A percentile compares a stretch with the other conserved stretches of the same genome.
These are phyloP conservation scores for Podarcis raffonei DNA, from an alignment of 2,113 vertebrate species.

Conservation along the genomic window DNA sequence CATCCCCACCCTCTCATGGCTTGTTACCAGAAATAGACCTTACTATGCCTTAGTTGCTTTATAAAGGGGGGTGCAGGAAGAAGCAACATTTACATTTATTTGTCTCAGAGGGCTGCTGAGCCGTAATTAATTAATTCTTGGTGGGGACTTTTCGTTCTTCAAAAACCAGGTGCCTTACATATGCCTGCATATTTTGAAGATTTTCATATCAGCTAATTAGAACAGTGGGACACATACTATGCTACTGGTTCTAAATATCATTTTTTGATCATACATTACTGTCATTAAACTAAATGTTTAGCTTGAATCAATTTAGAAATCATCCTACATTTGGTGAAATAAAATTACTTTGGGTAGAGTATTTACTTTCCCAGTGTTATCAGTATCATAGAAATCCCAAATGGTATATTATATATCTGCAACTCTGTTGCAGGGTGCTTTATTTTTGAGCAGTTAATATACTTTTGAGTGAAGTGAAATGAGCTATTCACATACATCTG, in stretches of 20 bases:
- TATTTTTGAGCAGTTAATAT: neutral
- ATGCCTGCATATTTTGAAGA: neutral
- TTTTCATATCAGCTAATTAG: slow-evolving; percentile 54
- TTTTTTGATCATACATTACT: slow-evolving; percentile 37
- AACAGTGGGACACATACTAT: slow-evolving; percentile 46
- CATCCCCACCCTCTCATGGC: slow-evolving; percentile 19
- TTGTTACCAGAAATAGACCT: slow-evolving; percentile 20
- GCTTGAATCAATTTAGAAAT: slow-evolving; percentile 19
- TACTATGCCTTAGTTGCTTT: neutral
- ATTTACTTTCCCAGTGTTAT: slow-evolving; percentile 10
- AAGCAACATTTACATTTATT: slow-evolving; percentile 16
- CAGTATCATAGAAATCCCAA: neutral
- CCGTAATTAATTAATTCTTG: slow-evolving; percentile 22
- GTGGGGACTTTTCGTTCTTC: neutral
- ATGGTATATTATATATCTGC: slow-evolving; percentile 10
- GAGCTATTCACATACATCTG: neutral
- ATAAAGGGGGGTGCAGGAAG: neutral
- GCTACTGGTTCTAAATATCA: slow-evolving; percentile 47
- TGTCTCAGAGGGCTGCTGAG: slow-evolving; percentile 14
- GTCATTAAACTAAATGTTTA: slow-evolving; percentile 31
- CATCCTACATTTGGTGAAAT: neutral
- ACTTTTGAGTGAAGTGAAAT: neutral
- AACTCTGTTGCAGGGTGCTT: slow-evolving; percentile 6
- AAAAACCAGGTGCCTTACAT: neutral
- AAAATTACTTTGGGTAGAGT: neutral